Evolutionary conservation across 2,113 vertebrate species (phyloP), one percentile per base, ranked within the genome.

Genomic region (Naja naja): DNA sequence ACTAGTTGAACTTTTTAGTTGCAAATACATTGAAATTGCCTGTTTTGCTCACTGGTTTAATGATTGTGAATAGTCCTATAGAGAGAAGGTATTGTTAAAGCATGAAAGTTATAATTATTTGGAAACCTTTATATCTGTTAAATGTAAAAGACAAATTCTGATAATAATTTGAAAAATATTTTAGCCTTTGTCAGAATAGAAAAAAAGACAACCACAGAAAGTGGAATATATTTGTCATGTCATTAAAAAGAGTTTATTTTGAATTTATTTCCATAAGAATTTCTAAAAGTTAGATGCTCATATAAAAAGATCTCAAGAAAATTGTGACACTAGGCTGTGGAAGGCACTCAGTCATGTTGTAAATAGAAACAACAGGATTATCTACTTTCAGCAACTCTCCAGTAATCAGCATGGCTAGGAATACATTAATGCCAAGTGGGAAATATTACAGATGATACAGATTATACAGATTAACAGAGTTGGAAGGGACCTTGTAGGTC

Each of bases 231-330:
- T 93, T 92, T 39, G 16, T 39, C 27, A 55, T 86, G 7, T 47
- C 88, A 85, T 87, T 92, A 87, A 89, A 89, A 88, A 5, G 30
- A 22, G 56, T 86, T 89, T 55, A n/a, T 55, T 89, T 92, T 89
- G 55, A 87, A 55, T 55, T 64, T 92, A 20, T 64, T 45, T 54
- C 90, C 23, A 69, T 69, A n/a, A 89, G 88, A 87, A n/a, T 54
- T 64, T 85, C 11, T 54, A 34, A 89, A 12, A 86, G 88, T 89
- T 34, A 34, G 25, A 43, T 55, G 89, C 25, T 85, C 87, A 58
- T 45, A 25, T 49, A 56, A 85, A 39, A 89, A 85, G 52, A 27
- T 64, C 4, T 64, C 45, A 27, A 85, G 45, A 87, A 45, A 89
- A 25, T 11, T 91, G 18, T 86, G 87, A 89, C 69, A 69, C 22